Base-by-base conservation (phyloP, 2,113 vertebrate genomes). In the Pollachius pollachius region DNA sequence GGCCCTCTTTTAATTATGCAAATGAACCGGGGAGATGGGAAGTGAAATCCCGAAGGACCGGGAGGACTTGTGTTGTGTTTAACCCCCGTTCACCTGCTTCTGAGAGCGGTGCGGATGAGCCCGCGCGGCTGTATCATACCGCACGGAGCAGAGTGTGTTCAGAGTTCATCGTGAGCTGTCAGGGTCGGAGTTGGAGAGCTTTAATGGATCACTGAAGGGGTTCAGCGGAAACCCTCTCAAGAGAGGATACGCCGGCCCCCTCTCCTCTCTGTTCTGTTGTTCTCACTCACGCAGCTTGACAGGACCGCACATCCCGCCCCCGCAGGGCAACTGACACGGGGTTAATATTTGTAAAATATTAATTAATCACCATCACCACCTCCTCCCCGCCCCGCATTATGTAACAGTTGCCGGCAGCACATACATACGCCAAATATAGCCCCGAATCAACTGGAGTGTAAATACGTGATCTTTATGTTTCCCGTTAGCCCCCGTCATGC, bases 261-360 rank as follows among this genome's bases (percentile, higher is more conserved):
- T 57, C 54, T 57, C 15, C n/a, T 57, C n/a, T n/a, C 3, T 16
- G 3, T n/a, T 56, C 54, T 17, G 15, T n/a, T 57, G 54, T n/a
- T 57, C 15, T 57, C 54, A 57, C 54, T n/a, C 54, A 57, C n/a
- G n/a, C 17, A 9, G 13, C 15, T 1, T 57, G n/a, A 17, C n/a
- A 6, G 54, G 54, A 57, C 54, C 15, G 1, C 54, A 9, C 54
- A 16, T 85, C 70, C 75, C 68, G 60, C 4, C 73, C 84, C 76
- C 79, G 34, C 56, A 82, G 69, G 78, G 63, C 21, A 58, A 37
- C 16, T 30, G 41, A 81, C 64, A 77, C 67, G 11, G 79, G 78
- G 81, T 80, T 86, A 84, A 86, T 89, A 86, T 89, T 87, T 86
- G 70, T 80, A 83, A 82, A 34, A 89, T 85, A 83, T 79, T 86